A percentile compares a stretch with the other conserved stretches of the same genome.
These are phyloP conservation scores for Tichodroma muraria DNA, from an alignment of 2,113 vertebrate species.

Conservation along the genomic window DNA sequence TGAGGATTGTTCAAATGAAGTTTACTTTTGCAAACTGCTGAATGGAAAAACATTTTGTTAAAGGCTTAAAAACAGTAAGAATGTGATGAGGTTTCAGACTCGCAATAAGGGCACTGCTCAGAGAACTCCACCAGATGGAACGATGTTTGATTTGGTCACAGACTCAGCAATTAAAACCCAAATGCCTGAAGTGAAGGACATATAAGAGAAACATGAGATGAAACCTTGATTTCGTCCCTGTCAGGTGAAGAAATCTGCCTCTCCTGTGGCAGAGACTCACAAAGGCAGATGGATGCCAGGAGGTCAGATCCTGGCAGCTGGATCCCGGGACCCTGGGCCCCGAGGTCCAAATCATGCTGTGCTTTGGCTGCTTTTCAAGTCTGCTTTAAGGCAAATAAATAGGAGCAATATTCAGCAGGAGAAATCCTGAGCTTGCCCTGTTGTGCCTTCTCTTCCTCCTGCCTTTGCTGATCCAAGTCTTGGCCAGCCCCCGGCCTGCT, in stretches of 20 bases:
- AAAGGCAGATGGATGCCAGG: not conserved
- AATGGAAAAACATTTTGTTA: constrained; percentile 27
- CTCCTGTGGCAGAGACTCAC: not conserved
- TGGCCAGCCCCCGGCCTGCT: not conserved
- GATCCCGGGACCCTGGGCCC: not conserved
- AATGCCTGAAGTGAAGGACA: not conserved
- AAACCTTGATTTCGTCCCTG: not conserved
- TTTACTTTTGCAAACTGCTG: constrained; percentile 55
- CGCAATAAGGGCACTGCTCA: constrained; percentile 18
- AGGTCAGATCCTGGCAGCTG: not conserved
- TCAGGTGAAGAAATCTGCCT: not conserved
- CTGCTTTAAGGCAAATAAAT: not conserved
- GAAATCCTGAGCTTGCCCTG: not conserved
- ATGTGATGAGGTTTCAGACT: not conserved
- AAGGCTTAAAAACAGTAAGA: constrained; percentile 34
- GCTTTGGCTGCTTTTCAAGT: not conserved
- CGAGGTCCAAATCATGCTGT: not conserved
- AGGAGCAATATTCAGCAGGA: not conserved
- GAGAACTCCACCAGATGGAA: constrained; percentile 23
- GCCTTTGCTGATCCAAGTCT: not conserved
- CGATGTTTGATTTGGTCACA: constrained; percentile 37
- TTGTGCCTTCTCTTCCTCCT: not conserved
- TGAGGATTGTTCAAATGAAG: constrained; percentile 44
- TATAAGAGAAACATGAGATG: not conserved
- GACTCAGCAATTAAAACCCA: not conserved